Conservation (phyloP, 2,797 vertebrate genomes). For the Peromyscus melanophrys region DNA sequence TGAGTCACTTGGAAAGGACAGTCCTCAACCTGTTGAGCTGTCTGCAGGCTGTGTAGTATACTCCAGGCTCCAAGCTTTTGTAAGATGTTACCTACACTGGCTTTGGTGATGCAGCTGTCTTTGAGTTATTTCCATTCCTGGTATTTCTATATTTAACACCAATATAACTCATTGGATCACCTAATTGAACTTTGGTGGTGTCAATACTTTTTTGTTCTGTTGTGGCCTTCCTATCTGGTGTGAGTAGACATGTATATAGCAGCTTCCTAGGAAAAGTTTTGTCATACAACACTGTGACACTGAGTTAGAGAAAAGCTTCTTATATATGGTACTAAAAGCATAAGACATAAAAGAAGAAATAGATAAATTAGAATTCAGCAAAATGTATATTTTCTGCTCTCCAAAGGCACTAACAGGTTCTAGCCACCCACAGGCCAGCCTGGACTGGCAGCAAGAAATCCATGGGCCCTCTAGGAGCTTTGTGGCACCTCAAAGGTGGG, state of each 20-base stretch:
- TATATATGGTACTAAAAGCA: background rate
- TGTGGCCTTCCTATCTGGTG: background rate
- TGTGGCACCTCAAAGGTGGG: background rate
- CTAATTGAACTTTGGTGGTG: background rate
- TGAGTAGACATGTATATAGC: background rate
- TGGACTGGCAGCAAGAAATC: background rate
- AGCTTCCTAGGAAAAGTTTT: background rate
- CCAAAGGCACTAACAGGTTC: background rate
- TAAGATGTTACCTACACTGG: too few species aligned
- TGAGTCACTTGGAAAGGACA: background rate
- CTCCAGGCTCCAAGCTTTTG: background rate
- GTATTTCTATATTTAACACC: background rate
- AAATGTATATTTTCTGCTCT: background rate
- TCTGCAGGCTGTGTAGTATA: background rate
- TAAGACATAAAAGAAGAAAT: background rate
- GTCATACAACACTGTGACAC: background rate
- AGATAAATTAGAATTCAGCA: background rate
- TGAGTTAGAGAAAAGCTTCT: background rate
- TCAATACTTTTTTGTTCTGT: background rate
- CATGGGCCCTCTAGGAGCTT: background rate
- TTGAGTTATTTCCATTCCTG: background rate
- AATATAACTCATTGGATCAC: background rate
- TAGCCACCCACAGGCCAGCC: background rate
- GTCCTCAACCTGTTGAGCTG: background rate
- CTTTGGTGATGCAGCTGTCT: background rate